Base-by-base conservation (phyloP, 2,797 vertebrate genomes). In the Cyprinella venusta region DNA sequence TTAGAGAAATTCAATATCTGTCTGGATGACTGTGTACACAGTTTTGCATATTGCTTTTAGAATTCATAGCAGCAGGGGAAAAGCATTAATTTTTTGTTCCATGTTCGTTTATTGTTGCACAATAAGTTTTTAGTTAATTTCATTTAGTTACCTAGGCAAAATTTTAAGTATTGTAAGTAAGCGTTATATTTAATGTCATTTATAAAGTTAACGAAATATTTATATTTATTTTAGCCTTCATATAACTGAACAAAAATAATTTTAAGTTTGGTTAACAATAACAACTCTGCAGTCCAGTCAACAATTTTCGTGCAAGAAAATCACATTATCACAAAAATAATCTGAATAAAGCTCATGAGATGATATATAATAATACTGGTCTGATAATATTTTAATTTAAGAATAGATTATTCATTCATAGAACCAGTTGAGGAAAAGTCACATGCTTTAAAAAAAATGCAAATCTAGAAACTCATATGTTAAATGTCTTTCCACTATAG, bases 1-100 rank as follows among this genome's bases (percentile, higher is more conserved):
- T 64, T 26, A 74, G 36, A 84, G 67, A 74, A 84, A 85, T 79
- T 80, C 78, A 71, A 85, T 82, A 86, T 70, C 76, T 74, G 79
- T 63, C 85, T 71, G 68, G 38, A 33, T 10, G 50, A 71, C 54
- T 71, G 42, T n/a, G 6, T 63, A 50, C 18, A 48, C 64, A 40
- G 61, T 68, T 87, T 33, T 30, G 71, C 76, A 78, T 63, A 74
- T 38, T 26, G 54, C 56, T 74, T 54, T 61, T 63, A 48, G 71
- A 75, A 76, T 63, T 84, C 69, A 74, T 67, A 38, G 56, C 54
- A 69, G 75, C 64, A 81, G 48, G 33, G 10, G 5, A 64, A 63
- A 76, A 19, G 36, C 4, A 9, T 16, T 61, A 40, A 1, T n/a
- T 61, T 40, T 26, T 54, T 75, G 26, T 76, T 40, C 7, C 1